Evolutionary conservation across 2,797 vertebrate genomes (phyloP).

Genomic region (Salarias fasciatus): DNA sequence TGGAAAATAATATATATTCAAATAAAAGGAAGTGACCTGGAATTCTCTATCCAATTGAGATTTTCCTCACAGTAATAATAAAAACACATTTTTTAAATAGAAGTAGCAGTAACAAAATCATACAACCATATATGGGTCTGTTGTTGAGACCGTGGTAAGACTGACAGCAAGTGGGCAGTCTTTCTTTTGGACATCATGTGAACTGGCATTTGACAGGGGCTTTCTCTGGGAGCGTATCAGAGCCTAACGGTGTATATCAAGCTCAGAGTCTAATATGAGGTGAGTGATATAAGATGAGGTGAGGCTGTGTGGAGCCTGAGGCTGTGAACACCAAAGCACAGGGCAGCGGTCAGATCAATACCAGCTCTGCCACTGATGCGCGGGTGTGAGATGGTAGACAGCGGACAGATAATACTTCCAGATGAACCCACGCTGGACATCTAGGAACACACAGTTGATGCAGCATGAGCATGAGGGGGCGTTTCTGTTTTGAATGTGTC

Average conservation of each 20-base stretch:
- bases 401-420: slow-evolving; percentile 29
- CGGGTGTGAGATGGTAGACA: slow-evolving; percentile 13
- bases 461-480: too few species aligned
- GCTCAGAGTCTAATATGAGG: slow-evolving; percentile 56
- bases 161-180: slow-evolving; percentile 39
- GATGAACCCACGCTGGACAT: neutral
- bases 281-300: slow-evolving; percentile 60
- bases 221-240: slow-evolving; percentile 43
- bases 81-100: slow-evolving; percentile 7
- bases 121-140: slow-evolving; percentile 6
- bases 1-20: too few species aligned
- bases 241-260: slow-evolving; percentile 44
- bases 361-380: slow-evolving; percentile 42
- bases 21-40: neutral
- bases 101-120: slow-evolving; percentile 9
- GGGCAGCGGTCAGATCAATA: slow-evolving; percentile 66
- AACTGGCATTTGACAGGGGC: slow-evolving; percentile 59
- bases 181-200: slow-evolving; percentile 33
- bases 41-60: slow-evolving; percentile 1
- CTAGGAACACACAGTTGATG: too few species aligned
- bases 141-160: slow-evolving; percentile 16
- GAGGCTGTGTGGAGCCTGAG: slow-evolving; percentile 53
- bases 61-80: neutral
- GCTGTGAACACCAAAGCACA: slow-evolving; percentile 62
- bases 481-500: too few species aligned